Evolutionary conservation across 2,888 invertebrate species (phyloP).

Genomic region (Alloplasta piceator): DNA sequence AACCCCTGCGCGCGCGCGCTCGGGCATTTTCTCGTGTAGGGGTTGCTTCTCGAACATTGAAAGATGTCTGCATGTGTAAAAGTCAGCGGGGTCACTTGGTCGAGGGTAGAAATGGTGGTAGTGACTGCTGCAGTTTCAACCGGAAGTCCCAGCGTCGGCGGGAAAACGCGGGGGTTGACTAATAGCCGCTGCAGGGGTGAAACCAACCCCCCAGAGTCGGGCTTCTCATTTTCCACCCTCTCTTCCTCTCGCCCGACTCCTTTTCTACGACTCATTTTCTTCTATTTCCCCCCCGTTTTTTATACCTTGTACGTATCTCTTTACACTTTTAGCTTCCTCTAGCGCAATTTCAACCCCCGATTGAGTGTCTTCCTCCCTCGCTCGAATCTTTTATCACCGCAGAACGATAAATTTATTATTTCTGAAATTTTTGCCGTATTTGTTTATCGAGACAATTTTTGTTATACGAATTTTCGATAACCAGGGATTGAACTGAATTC

Average conservation of each 20-base stretch:
- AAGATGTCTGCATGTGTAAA: slow-evolving; percentile 33
- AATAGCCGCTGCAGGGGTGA: slow-evolving; percentile 73
- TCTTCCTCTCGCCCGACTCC: slow-evolving; percentile 29
- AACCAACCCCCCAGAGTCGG: slow-evolving; percentile 61
- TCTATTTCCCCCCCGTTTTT: slow-evolving; percentile 23
- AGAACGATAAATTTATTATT: too few species aligned
- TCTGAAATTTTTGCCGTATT: too few species aligned
- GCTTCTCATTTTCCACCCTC: slow-evolving; percentile 69
- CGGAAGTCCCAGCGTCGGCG: slow-evolving; percentile 63
- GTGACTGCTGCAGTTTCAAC: slow-evolving; percentile 68
- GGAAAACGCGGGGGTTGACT: slow-evolving; percentile 71
- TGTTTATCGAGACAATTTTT: too few species aligned
- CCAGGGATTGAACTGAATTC: slow-evolving; percentile 31
- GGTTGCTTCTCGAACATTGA: slow-evolving; percentile 39
- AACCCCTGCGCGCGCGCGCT: background rate
- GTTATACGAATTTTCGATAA: background rate
- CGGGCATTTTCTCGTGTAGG: too few species aligned
- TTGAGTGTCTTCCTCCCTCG: slow-evolving; percentile 25
- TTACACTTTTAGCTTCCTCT: slow-evolving; percentile 37
- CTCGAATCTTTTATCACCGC: background rate
- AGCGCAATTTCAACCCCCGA: slow-evolving; percentile 43
- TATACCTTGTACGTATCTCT: slow-evolving; percentile 29
- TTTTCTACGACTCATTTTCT: slow-evolving; percentile 47
- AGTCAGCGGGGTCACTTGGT: slow-evolving; percentile 65
- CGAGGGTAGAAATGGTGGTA: slow-evolving; percentile 50